Evolutionary conservation across 92 coral and sea anemone species (phyloP), one percentile per base, ranked within the genome.

Genomic region (Bergia sp.): DNA sequence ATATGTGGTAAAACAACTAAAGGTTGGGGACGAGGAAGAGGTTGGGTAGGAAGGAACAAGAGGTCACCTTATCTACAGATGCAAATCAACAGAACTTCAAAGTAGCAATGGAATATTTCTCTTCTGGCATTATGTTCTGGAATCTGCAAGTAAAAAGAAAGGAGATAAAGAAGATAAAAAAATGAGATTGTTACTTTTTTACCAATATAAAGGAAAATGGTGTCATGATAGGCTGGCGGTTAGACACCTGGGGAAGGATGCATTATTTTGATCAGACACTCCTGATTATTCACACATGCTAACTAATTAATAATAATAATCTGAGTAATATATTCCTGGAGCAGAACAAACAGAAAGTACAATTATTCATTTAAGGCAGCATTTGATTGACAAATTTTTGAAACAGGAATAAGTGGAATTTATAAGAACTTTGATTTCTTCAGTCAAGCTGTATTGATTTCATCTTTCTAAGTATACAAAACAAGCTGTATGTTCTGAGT

Each of bases 1-100:
- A 29, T 4, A 12, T 4, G 37, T 77, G 18, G 38, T 43, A 21
- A 5, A 57, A 6, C 15, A 77, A 77, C 7, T 21, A 36, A 44
- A 29, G 49, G 7, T 3, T 43, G 21, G 67, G 71, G 83, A 20
- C 21, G 42, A 1, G 83, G 83, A 37, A 53, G 83, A 37, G 83
- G 83, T 37, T 79, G 83, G 67, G 49, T 23, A 36, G 83, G 67
- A 79, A 79, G 13, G 44, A 79, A 79, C 67, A 79, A 53, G 49
- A 79, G 83, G 43, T 9, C 49, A 79, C 83, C 71, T 29, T 79
- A 37, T 42, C 61, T 37, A 72, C 76, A 23, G 37, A 37, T 72
- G 40, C 2, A 71, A 4, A 4, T 71, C 11, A 37, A 36, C 64
- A 55, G 64, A 55, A 15, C 64, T 55, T 7, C 64, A 55, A 55